Conservation (phyloP, 2,113 vertebrate genomes). For the Alces alces region DNA sequence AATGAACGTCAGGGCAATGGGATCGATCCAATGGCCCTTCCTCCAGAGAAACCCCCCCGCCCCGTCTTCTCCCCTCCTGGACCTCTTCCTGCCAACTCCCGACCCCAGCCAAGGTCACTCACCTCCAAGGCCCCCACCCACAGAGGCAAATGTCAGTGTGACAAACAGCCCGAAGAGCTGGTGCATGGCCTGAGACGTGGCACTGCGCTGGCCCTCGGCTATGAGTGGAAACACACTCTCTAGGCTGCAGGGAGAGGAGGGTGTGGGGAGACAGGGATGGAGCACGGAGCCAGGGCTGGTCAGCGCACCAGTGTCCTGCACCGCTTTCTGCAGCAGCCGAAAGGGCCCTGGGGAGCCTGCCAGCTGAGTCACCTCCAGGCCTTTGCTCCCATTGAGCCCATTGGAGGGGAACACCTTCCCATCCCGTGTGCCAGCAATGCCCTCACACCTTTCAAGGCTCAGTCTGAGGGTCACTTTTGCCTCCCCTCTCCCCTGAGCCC, state of each 20-base stretch:
- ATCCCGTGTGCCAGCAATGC: not conserved
- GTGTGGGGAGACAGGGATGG: rapidly evolving
- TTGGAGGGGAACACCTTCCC: not conserved
- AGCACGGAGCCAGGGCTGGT: not conserved
- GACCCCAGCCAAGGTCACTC: constrained; percentile 55
- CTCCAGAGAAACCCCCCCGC: not conserved
- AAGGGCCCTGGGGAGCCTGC: not conserved
- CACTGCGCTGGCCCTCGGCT: rapidly evolving
- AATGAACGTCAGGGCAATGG: not conserved
- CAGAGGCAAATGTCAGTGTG: constrained; percentile 83
- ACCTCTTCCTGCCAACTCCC: not conserved
- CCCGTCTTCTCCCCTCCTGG: not conserved
- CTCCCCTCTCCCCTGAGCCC: not conserved
- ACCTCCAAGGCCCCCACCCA: constrained; percentile 89
- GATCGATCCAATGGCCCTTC: not conserved
- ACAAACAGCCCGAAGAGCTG: constrained; percentile 86
- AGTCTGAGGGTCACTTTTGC: not conserved
- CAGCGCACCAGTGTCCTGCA: not conserved
- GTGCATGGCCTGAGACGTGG: constrained; percentile 71
- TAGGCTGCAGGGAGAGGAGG: constrained; percentile 75
- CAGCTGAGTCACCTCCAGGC: not conserved
- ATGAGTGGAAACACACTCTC: constrained; percentile 82
- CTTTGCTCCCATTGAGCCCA: too few species aligned
- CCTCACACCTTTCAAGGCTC: not conserved
- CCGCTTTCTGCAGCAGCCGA: rapidly evolving